Base-by-base conservation (phyloP, 1,140 invertebrate genomes). In the Drosophila murphyi region DNA sequence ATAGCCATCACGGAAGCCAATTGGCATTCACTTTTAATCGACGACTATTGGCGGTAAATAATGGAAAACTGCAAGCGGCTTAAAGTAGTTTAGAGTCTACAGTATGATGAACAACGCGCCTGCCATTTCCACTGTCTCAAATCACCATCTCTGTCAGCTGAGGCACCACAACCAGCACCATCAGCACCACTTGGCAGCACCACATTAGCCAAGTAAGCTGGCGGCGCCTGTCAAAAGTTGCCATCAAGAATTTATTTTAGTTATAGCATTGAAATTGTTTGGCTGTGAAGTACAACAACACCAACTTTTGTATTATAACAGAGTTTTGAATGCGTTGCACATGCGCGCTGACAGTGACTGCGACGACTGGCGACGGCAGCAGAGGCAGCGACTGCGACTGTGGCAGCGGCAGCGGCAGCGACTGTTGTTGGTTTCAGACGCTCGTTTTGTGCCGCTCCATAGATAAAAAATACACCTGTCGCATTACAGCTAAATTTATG, bases 401-500 rank as follows among this genome's bases (percentile, higher is more conserved):
- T 50, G 43, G n/a, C 62, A 34, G 32, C 47, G 37, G 52, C 61
- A 45, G 63, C 51, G 59, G 35, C 62, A 41, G 43, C 35, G 43
- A 60, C 63, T 47, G 41, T 71, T 43, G 78, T 68, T 64, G 56
- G 43, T 60, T 73, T 79, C 45, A 62, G 65, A 54, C 32, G 77
- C 68, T 88, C 73, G 71, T 78, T 89, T 89, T 73, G 72, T 88
- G 85, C 78, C 78, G 81, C 71, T 89, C 80, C 86, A 89, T 89
- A 89, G 85, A 89, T 89, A 89, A 89, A 89, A 89, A 89, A 89
- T 89, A 90, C 86, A 90, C 86, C 86, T 90, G 86, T 90, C 86
- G 86, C 86, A 90, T 90, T 90, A 90, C 86, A 90, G 86, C 86
- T 90, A 90, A 90, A 90, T 90, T 90, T 90, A 90, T 90, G 86